Evolutionary conservation across 2,797 vertebrate species (phyloP).

Genomic region (Brachyalestes nurse): DNA sequence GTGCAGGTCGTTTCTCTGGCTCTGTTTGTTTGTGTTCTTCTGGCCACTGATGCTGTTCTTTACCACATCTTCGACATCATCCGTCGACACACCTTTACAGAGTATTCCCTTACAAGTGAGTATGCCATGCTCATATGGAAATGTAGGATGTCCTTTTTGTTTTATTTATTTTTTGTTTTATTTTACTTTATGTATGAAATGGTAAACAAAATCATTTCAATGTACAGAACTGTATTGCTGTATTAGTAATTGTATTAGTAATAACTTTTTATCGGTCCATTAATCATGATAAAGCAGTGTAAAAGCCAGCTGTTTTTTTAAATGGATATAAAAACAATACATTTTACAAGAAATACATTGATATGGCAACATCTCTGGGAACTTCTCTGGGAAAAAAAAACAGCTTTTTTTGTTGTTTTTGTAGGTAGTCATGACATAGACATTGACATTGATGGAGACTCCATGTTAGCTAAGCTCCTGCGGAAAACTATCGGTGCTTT

Average conservation of each 20-base stretch:
- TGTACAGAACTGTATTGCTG: too few relatives aligned
- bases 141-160: background rate
- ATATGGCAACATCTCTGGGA: too few relatives aligned
- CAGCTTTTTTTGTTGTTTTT: background rate
- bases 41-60: conserved; percentile 78
- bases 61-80: conserved; percentile 80
- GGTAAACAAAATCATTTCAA: too few relatives aligned
- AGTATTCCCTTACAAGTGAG: conserved; percentile 86
- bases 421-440: conserved; percentile 81
- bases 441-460: conserved; percentile 79
- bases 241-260: too few relatives aligned
- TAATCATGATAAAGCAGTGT: too few relatives aligned
- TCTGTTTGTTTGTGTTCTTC: conserved; percentile 74
- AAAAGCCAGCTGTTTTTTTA: too few relatives aligned
- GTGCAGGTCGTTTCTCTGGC: conserved; percentile 73
- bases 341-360: too few relatives aligned
- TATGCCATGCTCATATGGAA: conserved; percentile 37
- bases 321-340: too few relatives aligned
- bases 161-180: too few relatives aligned
- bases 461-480: conserved; percentile 85
- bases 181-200: too few relatives aligned
- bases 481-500: conserved; percentile 80
- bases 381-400: background rate
- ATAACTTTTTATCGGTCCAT: too few relatives aligned
- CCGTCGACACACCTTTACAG: conserved; percentile 77